Percentiles rank a stretch among this genome's conserved stretches.
Conservation (phyloP, 2,113 vertebrate species). For the Chionomys nivalis region DNA sequence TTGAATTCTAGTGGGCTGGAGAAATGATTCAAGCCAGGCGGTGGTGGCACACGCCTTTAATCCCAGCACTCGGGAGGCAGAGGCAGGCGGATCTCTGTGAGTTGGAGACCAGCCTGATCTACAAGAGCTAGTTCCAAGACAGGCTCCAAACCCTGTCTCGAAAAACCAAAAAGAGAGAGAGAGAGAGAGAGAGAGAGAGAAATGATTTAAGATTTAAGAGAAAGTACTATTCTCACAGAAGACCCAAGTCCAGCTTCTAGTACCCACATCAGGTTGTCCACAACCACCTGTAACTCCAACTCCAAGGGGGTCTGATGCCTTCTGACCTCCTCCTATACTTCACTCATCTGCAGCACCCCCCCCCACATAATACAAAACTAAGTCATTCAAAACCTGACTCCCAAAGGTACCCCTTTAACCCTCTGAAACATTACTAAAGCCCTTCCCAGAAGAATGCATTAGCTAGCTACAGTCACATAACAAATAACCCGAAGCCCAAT, state of each 20-base stretch:
- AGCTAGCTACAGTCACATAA: neutral
- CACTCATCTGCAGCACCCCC: neutral
- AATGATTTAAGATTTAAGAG: too few species aligned
- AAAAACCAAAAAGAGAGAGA: too few species aligned
- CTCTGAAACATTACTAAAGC: neutral
- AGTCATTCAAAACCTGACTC: neutral
- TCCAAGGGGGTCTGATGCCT: neutral
- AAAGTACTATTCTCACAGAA: neutral
- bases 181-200: too few species aligned
- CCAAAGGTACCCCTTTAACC: neutral
- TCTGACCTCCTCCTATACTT: neutral
- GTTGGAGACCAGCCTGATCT: too few species aligned
- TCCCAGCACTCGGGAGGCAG: too few species aligned
- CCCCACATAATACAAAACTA: neutral
- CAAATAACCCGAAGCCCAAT: neutral
- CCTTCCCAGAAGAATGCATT: neutral
- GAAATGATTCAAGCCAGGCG: too few species aligned
- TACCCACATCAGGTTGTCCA: neutral
- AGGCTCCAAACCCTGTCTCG: too few species aligned
- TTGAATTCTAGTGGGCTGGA: neutral
- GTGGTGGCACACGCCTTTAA: too few species aligned
- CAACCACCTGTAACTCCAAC: neutral
- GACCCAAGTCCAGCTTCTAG: neutral
- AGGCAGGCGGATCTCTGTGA: too few species aligned
- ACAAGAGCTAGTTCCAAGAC: too few species aligned